Base-by-base conservation (phyloP, 2,888 invertebrate genomes). In the Mesoligia furuncula region DNA sequence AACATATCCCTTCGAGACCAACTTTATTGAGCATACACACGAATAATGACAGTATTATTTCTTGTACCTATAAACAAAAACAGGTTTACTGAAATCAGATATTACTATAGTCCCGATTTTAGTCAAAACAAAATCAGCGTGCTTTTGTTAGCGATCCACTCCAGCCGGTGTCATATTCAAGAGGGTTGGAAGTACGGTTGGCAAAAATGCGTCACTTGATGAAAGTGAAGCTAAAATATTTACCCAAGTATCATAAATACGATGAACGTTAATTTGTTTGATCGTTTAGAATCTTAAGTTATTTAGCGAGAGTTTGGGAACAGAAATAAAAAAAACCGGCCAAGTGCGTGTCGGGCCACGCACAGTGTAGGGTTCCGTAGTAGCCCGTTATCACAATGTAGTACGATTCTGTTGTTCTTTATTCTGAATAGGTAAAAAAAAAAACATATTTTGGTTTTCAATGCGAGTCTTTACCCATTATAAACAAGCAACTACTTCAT, bases 101-200 rank as follows among this genome's bases (percentile, higher is more conserved):
- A 93, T 90, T 83, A 87, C 89, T 90, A 89, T 89, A 88, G 90
- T 90, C 91, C 92, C 92, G 92, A 93, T 94, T 95, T 95, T 94
- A 95, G 95, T 95, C 96, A 96, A 96, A 96, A 96, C 95, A 96
- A 95, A 96, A 96, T 96, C 96, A 93, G 92, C 91, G 92, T 92
- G 91, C 94, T 93, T 95, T 96, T 96, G 96, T 96, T 95, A 88
- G 95, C 94, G 90, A 94, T 95, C 94, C 96, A 95, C 95, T 95
- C 91, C 91, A 88, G 92, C 86, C 93, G 94, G 94, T 96, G 95
- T 96, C 96, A 93, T 93, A 91, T 96, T 96, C 92, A 93, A 91
- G 91, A 91, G 94, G 94, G 93, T 91, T 91, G 91, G 89, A 90
- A 91, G 92, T 92, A 94, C 80, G 76, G 91, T 90, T 84, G 67